Base-by-base conservation (phyloP, 2,888 invertebrate genomes). In the Epinotia demarniana region DNA sequence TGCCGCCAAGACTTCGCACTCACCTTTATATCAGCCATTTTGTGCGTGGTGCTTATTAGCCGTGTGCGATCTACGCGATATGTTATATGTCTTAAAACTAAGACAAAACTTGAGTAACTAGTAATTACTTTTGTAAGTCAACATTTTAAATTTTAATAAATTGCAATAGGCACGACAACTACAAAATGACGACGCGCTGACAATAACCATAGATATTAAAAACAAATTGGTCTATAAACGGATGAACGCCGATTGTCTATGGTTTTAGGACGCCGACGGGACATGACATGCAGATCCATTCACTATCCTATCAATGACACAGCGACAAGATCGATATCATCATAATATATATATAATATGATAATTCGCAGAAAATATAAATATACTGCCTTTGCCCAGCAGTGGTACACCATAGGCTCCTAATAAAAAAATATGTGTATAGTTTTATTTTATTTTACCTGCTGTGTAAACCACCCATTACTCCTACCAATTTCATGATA, bases 21-120 rank as follows among this genome's bases (percentile, higher is more conserved):
- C 85, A 94, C 94, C 92, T 93, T 94, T 87, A 94, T 93, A 94
- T 94, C 94, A 92, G 94, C 93, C 94, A 94, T 94, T 88, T 93
- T 94, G 90, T 81, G 80, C 76, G 83, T 83, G 77, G 84, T 89
- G 83, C 83, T 86, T 82, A 84, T 85, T 84, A 83, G 85, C 82
- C 86, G 86, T 83, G 81, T 83, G 90, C 90, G 90, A 90, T 91
- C 87, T 87, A 91, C 90, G 92, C 92, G 83, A 85, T 80, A 81
- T 81, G 85, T 80, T 77, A 83, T 86, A 83, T 84, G 86, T 84
- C 86, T 88, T 81, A 83, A 80, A 80, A 86, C 83, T 82, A 89
- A 84, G 83, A 85, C 84, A 79, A 83, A 84, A 80, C 82, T 78
- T 81, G 80, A 77, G 82, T 81, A 87, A 87, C 83, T 83, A 80